phyloP scores from a whole-genome alignment of 2,888 invertebrate genomes.

The Cataglyphis albicans region DNA sequence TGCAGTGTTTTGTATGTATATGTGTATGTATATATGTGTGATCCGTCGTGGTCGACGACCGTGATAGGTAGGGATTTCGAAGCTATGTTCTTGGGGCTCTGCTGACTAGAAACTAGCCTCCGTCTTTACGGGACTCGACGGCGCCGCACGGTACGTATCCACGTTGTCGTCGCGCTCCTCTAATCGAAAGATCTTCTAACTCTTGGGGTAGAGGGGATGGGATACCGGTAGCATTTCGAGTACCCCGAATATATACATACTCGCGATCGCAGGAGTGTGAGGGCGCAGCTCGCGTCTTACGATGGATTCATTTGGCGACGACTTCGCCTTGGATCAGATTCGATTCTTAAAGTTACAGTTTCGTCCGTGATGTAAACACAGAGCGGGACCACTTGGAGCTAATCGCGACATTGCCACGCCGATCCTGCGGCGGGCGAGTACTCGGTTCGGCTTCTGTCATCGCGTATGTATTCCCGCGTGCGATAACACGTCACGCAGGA shows the following conservation, averaged over 20 bases:
- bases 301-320: slow-evolving; percentile 72
- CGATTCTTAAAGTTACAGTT: background rate
- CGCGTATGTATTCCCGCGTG: background rate
- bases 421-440: slow-evolving; percentile 21
- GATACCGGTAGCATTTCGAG: slow-evolving; percentile 12
- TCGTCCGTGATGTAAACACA: slow-evolving; percentile 33
- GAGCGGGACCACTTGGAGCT: background rate
- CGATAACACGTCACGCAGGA: slow-evolving; percentile 34
- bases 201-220: slow-evolving; percentile 29
- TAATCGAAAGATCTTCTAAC: background rate
- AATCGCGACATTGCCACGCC: slow-evolving; percentile 28
- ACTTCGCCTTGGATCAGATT: slow-evolving; percentile 49
- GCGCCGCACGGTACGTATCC: slow-evolving; percentile 68
- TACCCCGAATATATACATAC: background rate
- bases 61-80: slow-evolving; percentile 26
- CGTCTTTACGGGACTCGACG: slow-evolving; percentile 33
- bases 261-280: slow-evolving; percentile 63
- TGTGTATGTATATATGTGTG: background rate
- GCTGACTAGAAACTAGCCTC: slow-evolving; percentile 22
- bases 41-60: slow-evolving; percentile 26
- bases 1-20: background rate
- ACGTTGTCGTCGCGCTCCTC: background rate
- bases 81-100: slow-evolving; percentile 29
- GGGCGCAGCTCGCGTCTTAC: slow-evolving; percentile 77
- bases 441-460: background rate